phyloP scores from a whole-genome alignment of 2,888 invertebrate species.

The Augiades crinisus region DNA sequence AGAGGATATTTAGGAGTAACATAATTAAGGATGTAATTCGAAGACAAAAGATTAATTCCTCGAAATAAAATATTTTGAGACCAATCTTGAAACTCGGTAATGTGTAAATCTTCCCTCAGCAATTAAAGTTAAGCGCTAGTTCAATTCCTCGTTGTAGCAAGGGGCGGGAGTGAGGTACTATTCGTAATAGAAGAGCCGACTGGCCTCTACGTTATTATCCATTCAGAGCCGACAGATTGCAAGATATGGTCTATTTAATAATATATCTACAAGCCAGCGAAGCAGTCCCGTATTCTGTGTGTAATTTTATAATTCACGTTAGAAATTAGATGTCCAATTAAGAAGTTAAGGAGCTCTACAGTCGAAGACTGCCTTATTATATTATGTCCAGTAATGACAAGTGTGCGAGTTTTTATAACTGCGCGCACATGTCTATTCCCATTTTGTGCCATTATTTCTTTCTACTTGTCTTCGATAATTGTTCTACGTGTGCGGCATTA shows the following conservation, averaged over 20 bases:
- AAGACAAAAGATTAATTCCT: too few species aligned
- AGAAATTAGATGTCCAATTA: slow-evolving; percentile 14
- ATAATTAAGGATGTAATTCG: too few species aligned
- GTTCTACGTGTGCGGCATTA: slow-evolving; percentile 6
- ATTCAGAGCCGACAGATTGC: slow-evolving; percentile 62
- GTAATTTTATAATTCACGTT: slow-evolving; percentile 12
- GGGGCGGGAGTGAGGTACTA: slow-evolving; percentile 53
- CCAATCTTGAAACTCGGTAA: too few species aligned
- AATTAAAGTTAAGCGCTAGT: slow-evolving; percentile 60
- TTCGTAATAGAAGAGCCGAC: slow-evolving; percentile 49
- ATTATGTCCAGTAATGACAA: background rate
- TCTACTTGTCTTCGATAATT: slow-evolving; percentile 4
- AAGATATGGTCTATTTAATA: slow-evolving; percentile 66
- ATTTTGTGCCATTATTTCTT: slow-evolving; percentile 7
- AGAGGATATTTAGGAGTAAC: too few species aligned
- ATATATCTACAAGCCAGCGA: slow-evolving; percentile 46
- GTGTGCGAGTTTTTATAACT: background rate
- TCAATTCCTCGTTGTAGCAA: slow-evolving; percentile 55
- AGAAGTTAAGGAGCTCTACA: background rate
- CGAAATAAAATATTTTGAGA: too few species aligned
- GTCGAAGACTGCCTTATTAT: background rate
- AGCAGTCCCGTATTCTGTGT: slow-evolving; percentile 43
- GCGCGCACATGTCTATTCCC: background rate
- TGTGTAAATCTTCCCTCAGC: slow-evolving; percentile 35
- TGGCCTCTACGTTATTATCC: slow-evolving; percentile 51